Evolutionary conservation across 2,113 vertebrate genomes (phyloP).

Genomic region (Perca schrenkii): DNA sequence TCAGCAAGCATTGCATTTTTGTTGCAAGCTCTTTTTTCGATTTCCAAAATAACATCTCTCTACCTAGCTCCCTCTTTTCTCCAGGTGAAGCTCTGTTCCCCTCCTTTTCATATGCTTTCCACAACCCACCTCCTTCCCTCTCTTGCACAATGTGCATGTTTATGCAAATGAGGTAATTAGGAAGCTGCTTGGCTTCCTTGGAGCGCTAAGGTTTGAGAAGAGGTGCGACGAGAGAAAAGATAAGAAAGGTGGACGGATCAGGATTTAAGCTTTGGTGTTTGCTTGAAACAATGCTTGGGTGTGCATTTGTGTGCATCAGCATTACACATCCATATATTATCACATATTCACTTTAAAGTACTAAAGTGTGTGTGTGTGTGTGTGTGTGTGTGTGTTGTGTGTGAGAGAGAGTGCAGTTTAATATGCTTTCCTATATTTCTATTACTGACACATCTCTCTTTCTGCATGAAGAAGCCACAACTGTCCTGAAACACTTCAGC

Average conservation of each 20-base stretch:
- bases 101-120: not conserved
- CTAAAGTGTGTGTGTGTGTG: not conserved
- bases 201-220: constrained; percentile 34
- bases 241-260: constrained; percentile 27
- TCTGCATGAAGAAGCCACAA: not conserved
- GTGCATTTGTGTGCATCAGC: constrained; percentile 11
- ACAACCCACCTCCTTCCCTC: constrained; percentile 25
- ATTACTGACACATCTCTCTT: not conserved
- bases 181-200: constrained; percentile 60
- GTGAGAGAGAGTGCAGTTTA: not conserved
- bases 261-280: constrained; percentile 45
- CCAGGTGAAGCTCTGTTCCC: constrained; percentile 36
- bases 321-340: constrained; percentile 24
- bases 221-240: constrained; percentile 38
- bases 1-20: constrained; percentile 10
- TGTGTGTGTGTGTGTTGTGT: not conserved
- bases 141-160: constrained; percentile 59
- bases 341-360: constrained; percentile 44
- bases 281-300: constrained; percentile 1
- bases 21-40: constrained; percentile 30
- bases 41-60: constrained; percentile 30
- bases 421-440: constrained; percentile 27
- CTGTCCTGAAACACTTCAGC: constrained; percentile 13
- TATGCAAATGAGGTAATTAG: constrained; percentile 80
- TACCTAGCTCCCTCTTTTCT: constrained; percentile 1